Evolutionary conservation across 2,888 invertebrate genomes (phyloP).

Genomic region (Sacculina carcini): DNA sequence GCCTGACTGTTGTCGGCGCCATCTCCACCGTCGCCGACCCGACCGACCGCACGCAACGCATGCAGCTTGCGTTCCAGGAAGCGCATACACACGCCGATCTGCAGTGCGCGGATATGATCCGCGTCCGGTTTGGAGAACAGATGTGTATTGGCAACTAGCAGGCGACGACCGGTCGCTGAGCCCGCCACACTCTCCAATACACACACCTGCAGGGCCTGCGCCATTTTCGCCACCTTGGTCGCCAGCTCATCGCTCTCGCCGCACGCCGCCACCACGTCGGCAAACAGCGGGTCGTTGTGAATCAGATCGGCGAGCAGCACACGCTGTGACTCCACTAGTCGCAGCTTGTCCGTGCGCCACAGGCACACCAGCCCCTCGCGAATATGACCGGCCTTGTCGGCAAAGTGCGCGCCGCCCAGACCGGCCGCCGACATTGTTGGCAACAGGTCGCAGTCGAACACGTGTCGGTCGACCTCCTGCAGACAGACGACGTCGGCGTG

Average conservation of each 20-base stretch:
- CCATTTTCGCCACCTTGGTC: slow-evolving; percentile 6
- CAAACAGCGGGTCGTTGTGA: slow-evolving; percentile 8
- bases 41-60: background rate
- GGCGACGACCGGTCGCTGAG: slow-evolving; percentile 9
- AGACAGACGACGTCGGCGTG: slow-evolving; percentile 68
- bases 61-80: background rate
- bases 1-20: too few relatives aligned
- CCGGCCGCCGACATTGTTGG: slow-evolving; percentile 30
- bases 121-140: slow-evolving; percentile 78
- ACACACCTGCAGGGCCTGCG: slow-evolving; percentile 11
- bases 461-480: slow-evolving; percentile 55
- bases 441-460: slow-evolving; percentile 27
- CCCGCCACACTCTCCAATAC: slow-evolving; percentile 12
- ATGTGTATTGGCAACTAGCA: slow-evolving; percentile 51
- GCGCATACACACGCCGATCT: slow-evolving; percentile 43
- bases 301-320: slow-evolving; percentile 9
- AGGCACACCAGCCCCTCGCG: slow-evolving; percentile 55
- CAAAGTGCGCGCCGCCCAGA: slow-evolving; percentile 33
- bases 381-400: slow-evolving; percentile 39
- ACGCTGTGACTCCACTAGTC: slow-evolving; percentile 2
- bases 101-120: slow-evolving; percentile 62
- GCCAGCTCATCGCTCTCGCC: background rate
- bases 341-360: slow-evolving; percentile 35
- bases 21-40: background rate
- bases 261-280: slow-evolving; percentile 8